phyloP scores from a whole-genome alignment of 2,113 vertebrate species.

The Pterophyllum scalare region DNA sequence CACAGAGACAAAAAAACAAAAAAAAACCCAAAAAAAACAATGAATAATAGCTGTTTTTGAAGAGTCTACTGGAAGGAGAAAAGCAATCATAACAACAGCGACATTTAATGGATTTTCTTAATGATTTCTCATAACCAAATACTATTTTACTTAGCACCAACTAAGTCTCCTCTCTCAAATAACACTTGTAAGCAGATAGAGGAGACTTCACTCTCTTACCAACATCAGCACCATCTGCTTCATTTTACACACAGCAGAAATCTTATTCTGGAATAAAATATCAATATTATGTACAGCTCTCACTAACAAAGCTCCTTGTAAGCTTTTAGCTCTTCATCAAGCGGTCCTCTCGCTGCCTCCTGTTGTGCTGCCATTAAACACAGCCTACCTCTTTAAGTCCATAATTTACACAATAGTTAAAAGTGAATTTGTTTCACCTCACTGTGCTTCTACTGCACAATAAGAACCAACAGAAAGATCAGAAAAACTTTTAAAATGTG shows the following conservation, averaged over 20 bases:
- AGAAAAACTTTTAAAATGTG: neutral
- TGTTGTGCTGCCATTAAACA: neutral
- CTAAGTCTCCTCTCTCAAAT: neutral
- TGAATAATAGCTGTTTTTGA: neutral
- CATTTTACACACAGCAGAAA: neutral
- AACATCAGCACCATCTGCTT: neutral
- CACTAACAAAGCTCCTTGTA: neutral
- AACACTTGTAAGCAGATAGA: neutral
- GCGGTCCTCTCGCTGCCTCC: neutral
- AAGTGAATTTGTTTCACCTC: constrained; percentile 29
- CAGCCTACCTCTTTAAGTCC: neutral
- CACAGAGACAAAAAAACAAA: neutral
- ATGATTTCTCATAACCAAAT: neutral
- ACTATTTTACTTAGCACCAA: neutral
- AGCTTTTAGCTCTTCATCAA: neutral
- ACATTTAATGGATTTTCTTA: neutral
- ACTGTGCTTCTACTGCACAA: neutral
- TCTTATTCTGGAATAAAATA: neutral
- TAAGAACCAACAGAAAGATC: neutral
- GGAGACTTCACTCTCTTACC: neutral
- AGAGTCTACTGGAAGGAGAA: neutral
- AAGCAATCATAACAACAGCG: neutral
- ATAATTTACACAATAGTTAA: neutral
- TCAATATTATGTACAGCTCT: fast-evolving
- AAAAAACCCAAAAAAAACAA: neutral